Percentiles rank a stretch among this genome's conserved stretches.
Conservation (phyloP, 2,113 vertebrate genomes). For the Pipra filicauda region DNA sequence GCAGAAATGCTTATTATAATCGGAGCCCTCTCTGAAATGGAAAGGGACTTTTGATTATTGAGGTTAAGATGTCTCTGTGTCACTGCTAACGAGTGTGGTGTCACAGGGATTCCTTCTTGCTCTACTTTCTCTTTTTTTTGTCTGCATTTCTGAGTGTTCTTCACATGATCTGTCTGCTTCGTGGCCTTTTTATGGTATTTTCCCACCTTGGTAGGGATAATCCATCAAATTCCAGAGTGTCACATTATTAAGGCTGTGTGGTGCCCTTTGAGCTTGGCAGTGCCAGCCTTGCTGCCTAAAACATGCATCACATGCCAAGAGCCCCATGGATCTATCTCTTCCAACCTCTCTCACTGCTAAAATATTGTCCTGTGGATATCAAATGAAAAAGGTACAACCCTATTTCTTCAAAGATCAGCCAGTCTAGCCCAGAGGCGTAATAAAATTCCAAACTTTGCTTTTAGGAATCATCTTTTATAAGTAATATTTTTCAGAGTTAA, state of each 20-base stretch:
- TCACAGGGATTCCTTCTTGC: neutral
- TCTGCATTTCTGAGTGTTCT: neutral
- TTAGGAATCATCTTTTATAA: constrained; percentile 89
- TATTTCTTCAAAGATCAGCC: constrained; percentile 91
- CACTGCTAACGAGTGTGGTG: neutral
- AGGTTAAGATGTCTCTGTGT: neutral
- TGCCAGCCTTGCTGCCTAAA: constrained; percentile 71
- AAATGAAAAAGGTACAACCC: constrained; percentile 95
- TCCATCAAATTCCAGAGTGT: constrained; percentile 78
- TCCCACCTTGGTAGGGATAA: constrained; percentile 69
- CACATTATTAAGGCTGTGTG: constrained; percentile 73
- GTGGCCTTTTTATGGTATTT: neutral
- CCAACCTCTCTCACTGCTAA: constrained; percentile 81
- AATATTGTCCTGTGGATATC: constrained; percentile 88
- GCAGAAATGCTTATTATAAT: neutral
- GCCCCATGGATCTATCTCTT: constrained; percentile 73
- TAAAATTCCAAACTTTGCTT: constrained; percentile 92
- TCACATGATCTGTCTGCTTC: neutral
- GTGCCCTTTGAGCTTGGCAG: constrained; percentile 78
- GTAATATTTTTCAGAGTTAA: constrained; percentile 91
- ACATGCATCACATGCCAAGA: constrained; percentile 68
- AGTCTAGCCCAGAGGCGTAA: constrained; percentile 89
- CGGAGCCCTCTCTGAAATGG: neutral
- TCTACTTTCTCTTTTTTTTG: neutral
- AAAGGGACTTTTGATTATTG: neutral